Evolutionary conservation across 2,888 invertebrate species (phyloP), one percentile per base, ranked within the genome.

Genomic region (Acanthococcus lagerstroemiae): DNA sequence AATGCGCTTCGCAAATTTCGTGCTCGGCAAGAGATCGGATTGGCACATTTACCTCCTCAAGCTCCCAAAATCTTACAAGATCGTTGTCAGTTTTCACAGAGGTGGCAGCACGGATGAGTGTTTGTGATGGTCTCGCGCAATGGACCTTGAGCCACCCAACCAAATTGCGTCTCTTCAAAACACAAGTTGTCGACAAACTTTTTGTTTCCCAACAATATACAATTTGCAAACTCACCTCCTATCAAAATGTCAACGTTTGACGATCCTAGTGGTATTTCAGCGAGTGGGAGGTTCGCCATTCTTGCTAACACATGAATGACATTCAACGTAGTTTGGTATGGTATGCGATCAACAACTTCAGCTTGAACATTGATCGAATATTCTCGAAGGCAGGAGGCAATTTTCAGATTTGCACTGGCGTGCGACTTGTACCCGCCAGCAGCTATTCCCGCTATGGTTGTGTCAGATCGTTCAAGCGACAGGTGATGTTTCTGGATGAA

Each of bases 21-120:
- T 50, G 37, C 12, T 66, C 57, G 6, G n/a, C 7, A 9, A 17
- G 26, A 1, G 30, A 6, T 3, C 22, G 17, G 1, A 24, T 46
- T 3, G 27, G 19, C 3, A 37, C 3, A 21, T 12, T 46, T 1
- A 50, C 9, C 21, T 66, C 57, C 9, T 66, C 66, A 37, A 66
- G 15, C 24, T 66, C 66, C 66, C 66, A 66, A 37, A 66, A 66
- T 24, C 50, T 12, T 2, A 7, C 26, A 3, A 66, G 6, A 3
- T 19, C 5, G 9, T 48, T 15, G 5, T 66, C 46, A 4, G 70
- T 21, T 3, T 6, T 22, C 12, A 17, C 17, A 15, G 27, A 37
- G 15, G 3, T n/a, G 6, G 21, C 37, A 37, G 21, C 30, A 30
- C 22, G 7, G 7, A 24, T 5, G 7, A 19, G 24, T 3, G 30